Base-by-base conservation (phyloP, 1,140 invertebrate species). In the Atta colombica region DNA sequence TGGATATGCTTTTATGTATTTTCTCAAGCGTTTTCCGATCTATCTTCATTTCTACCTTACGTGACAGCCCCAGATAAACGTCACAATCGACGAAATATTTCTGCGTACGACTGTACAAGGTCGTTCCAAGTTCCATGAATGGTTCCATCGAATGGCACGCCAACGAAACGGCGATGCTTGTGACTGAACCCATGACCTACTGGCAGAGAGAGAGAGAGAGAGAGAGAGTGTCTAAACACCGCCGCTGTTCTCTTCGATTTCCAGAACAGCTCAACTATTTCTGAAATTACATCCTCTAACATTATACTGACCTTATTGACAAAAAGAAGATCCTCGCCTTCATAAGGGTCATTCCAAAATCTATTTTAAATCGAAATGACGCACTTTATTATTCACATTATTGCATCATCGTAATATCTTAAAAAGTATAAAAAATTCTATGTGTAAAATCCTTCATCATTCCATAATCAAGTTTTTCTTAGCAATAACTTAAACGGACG, bases 81-180 rank as follows among this genome's bases (percentile, higher is more conserved):
- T 35, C 65, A 78, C 51, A 72, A 66, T 21, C 31, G 16, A 21
- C 31, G 31, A 65, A 82, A 88, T 85, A 77, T 88, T 91, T 91
- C 84, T 90, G 86, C 66, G 51, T 86, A 87, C 65, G 86, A 91
- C 89, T 92, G 84, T 91, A 90, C 88, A 85, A 88, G 65, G 69
- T 88, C 91, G 80, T 86, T 90, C 80, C 87, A 87, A 92, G 91
- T 89, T 85, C 89, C 85, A 89, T 92, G 88, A 93, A 93, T 92
- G 91, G 86, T 91, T 89, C 68, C 63, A 58, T 74, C 77, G 80
- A 72, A 77, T 91, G 88, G 88, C 69, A 90, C 77, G 81, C 80
- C 61, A 89, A 25, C 51, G 25, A 81, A 71, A 39, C 53, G 28
- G 16, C 63, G 72, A 63, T 66, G 45, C 77, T 81, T 81, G 65